Conservation (phyloP, 1,140 invertebrate species). For the Hypsibius dujardini region DNA sequence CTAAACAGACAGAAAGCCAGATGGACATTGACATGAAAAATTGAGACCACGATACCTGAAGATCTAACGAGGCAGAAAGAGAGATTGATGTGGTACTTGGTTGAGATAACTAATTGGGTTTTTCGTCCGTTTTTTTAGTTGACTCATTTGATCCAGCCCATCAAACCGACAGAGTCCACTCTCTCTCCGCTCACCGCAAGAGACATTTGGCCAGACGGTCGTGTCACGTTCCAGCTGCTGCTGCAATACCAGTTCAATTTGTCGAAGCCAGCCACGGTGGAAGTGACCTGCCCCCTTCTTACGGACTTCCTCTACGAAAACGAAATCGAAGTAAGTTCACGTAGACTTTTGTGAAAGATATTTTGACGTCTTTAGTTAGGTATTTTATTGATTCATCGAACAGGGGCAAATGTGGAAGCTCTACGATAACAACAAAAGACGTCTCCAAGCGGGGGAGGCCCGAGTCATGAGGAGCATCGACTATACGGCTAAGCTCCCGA, state of each 20-base stretch:
- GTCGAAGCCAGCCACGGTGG: not conserved
- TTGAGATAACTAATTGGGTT: not conserved
- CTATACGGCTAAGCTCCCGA: slow-evolving; percentile 7
- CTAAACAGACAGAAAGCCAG: not conserved
- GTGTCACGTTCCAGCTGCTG: slow-evolving; percentile 8
- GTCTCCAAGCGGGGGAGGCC: not conserved
- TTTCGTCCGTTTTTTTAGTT: not conserved
- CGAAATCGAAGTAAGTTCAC: not conserved
- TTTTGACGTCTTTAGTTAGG: no score
- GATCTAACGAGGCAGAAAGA: not conserved
- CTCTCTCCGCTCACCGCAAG: not conserved
- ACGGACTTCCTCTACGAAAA: slow-evolving; percentile 14
- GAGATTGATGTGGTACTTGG: not conserved
- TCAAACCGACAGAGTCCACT: not conserved
- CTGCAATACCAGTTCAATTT: slow-evolving; percentile 6
- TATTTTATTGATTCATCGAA: no score
- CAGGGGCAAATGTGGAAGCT: slow-evolving; percentile 16
- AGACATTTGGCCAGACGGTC: slow-evolving; percentile 10
- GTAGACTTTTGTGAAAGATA: no score
- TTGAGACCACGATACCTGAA: not conserved
- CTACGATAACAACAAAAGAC: not conserved
- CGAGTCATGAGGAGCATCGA: slow-evolving; percentile 9
- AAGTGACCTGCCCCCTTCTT: slow-evolving; percentile 8
- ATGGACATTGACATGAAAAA: not conserved
- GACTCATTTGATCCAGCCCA: slow-evolving; percentile 3